Base-by-base conservation (phyloP, 2,797 vertebrate genomes). In the Pipistrellus pygmaeus region DNA sequence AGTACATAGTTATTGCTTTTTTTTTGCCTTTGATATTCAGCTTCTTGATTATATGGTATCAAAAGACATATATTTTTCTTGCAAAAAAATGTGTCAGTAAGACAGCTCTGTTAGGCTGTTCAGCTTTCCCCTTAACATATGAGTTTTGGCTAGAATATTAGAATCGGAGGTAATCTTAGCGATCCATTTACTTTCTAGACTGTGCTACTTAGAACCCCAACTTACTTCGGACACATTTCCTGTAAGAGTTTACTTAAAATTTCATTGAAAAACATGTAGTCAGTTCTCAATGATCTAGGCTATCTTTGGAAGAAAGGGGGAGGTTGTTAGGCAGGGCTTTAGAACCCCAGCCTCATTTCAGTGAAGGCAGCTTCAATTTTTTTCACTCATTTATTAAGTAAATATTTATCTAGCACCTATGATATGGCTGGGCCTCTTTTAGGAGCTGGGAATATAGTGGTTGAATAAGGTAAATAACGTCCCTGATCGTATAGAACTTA, bases 141-240 rank as follows among this genome's bases (percentile, higher is more conserved):
- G 38, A 72, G n/a, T 93, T 95, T 94, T 72, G 53, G 38, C 35
- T 85, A 64, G 88, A 88, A 72, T 85, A 38, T 82, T 88, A 85
- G 75, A 94, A 78, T 21, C 83, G 15, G 44, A 94, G 85, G 21
- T 64, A 91, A 93, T 75, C 69, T 73, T 85, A 66, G 44, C 35
- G 53, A 93, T 81, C 8, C 20, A 71, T 30, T 89, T 87, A 21
- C 75, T 87, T 92, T 94, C 55, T 51, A 85, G 69, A 76, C 20
- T 82, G 18, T 88, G 75, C 66, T 85, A 55, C 9, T 72, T 69
- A 64, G 35, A 68, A 66, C 20, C 6, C 20, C 35, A 83, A 32
- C 7, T 82, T 80, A 12, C 27, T 73, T 53, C 90, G 86, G 55
- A 30, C 15, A 60, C 53, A 46, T 64, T 88, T 95, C 17, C 20